Conservation (phyloP, 2,797 vertebrate genomes). For the Chaunax sp. region DNA sequence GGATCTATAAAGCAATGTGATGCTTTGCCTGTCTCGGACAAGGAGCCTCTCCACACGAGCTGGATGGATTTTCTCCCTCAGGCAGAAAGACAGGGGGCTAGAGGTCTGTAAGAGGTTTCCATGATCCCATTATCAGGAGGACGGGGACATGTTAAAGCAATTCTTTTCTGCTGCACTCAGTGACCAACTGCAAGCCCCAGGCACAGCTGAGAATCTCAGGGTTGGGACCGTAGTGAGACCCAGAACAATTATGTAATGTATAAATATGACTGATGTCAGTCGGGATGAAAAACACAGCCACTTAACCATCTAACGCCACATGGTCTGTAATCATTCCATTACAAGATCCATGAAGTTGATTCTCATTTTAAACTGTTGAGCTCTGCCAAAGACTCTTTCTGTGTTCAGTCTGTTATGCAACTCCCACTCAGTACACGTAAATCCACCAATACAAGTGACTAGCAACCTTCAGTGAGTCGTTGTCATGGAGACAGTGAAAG, state of each 20-base stretch:
- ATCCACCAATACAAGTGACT: conserved; percentile 75
- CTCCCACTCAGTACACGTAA: conserved; percentile 78
- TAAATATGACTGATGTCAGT: conserved; percentile 57
- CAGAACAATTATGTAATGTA: conserved; percentile 61
- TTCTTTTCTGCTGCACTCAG: conserved; percentile 36
- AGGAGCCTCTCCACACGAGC: conserved; percentile 22
- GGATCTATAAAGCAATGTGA: conserved; percentile 21
- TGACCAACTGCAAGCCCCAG: conserved; percentile 28
- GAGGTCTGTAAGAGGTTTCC: conserved; percentile 33
- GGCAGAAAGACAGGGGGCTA: conserved; percentile 15
- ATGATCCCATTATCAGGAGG: conserved; percentile 38
- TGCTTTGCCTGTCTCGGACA: conserved; percentile 21
- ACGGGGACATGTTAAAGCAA: conserved; percentile 32
- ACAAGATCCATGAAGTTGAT: conserved; percentile 54
- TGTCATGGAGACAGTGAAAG: conserved; percentile 72
- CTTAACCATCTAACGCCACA: conserved; percentile 43
- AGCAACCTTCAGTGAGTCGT: conserved; percentile 69
- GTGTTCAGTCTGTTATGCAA: conserved; percentile 74
- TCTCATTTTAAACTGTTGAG: conserved; percentile 51
- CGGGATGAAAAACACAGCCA: conserved; percentile 45
- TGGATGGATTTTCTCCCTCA: conserved; percentile 23
- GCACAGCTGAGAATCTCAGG: conserved; percentile 58
- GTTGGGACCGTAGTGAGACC: conserved; percentile 27
- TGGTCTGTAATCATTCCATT: conserved; percentile 58
- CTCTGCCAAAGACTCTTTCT: conserved; percentile 49